Evolutionary conservation across 2,888 invertebrate genomes (phyloP), one percentile per base, ranked within the genome.

Genomic region (Dione juno): DNA sequence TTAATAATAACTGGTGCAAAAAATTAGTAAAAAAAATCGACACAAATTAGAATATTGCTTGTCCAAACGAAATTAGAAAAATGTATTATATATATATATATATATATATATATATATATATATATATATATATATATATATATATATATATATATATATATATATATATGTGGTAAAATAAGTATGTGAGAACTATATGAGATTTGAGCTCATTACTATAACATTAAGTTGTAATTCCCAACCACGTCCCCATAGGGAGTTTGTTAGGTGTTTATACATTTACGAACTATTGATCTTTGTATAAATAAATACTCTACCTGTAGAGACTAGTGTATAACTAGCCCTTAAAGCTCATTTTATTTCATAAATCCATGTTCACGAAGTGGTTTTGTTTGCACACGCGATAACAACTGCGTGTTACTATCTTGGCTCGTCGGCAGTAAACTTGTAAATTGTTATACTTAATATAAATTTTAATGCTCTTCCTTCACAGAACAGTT

Each of bases 401-500:
- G 63, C 68, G 75, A 74, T 73, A 74, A 73, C 71, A 70, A 67
- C 72, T 69, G 72, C 76, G 71, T 70, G 74, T 70, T 72, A 73
- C 75, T 71, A 66, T 74, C 69, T 71, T 71, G 66, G 69, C 75
- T 71, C 70, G 66, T 70, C 70, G 66, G 67, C 72, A 69, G 71
- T 66, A 58, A 77, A 76, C 73, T 76, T 76, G 74, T 76, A 76
- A 74, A 75, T 63, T 76, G 73, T 74, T 74, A 64, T 64, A 52
- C 50, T 71, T 77, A 76, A 76, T 76, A 73, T 71, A 72, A 74
- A 72, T 71, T 76, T 75, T 75, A 76, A 77, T 69, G 71, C 72
- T 72, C 68, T 73, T 75, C 75, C 75, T 74, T 71, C 75, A 73
- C 67, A 72, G 74, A 71, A 73, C 74, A 69, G 64, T 63, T 70